Percentiles rank a stretch among this genome's conserved stretches.
These are phyloP conservation scores for Scelioninae gen. 1 DNA, from an alignment of 2,888 invertebrate species.

Conservation along the genomic window DNA sequence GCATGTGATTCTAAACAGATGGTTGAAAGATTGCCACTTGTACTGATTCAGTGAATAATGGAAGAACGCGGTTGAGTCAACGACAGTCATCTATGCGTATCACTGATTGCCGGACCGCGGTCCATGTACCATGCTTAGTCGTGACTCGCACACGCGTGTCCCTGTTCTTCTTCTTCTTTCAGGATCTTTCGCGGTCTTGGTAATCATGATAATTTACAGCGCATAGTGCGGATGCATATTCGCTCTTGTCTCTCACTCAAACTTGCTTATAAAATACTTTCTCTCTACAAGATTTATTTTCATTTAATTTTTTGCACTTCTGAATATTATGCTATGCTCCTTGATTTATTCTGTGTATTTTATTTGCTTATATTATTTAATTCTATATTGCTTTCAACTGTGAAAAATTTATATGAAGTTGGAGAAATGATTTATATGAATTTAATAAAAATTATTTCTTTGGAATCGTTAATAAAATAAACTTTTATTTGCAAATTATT, in stretches of 20 bases:
- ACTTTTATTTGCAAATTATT: too few relatives aligned
- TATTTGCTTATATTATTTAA: too few relatives aligned
- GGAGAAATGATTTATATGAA: too few relatives aligned
- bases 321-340: too few relatives aligned
- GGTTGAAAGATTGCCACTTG: slow-evolving; percentile 38
- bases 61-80: slow-evolving; percentile 25
- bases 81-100: slow-evolving; percentile 29
- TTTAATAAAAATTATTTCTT: too few relatives aligned
- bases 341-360: too few relatives aligned
- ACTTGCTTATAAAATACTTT: slow-evolving; percentile 54
- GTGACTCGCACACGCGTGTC: too few relatives aligned
- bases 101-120: too few relatives aligned
- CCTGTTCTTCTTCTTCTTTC: slow-evolving; percentile 38
- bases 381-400: too few relatives aligned
- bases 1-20: slow-evolving; percentile 29
- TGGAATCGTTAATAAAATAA: too few relatives aligned
- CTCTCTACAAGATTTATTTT: slow-evolving; percentile 33
- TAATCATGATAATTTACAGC: slow-evolving; percentile 40
- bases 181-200: slow-evolving; percentile 27
- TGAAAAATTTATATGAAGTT: too few relatives aligned
- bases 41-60: slow-evolving; percentile 6
- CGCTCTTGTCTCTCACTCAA: slow-evolving; percentile 37
- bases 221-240: slow-evolving; percentile 35
- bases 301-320: slow-evolving; percentile 12
- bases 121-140: slow-evolving; percentile 28